phyloP scores from a whole-genome alignment of 2,797 vertebrate species.

The Leptoclinus maculatus region DNA sequence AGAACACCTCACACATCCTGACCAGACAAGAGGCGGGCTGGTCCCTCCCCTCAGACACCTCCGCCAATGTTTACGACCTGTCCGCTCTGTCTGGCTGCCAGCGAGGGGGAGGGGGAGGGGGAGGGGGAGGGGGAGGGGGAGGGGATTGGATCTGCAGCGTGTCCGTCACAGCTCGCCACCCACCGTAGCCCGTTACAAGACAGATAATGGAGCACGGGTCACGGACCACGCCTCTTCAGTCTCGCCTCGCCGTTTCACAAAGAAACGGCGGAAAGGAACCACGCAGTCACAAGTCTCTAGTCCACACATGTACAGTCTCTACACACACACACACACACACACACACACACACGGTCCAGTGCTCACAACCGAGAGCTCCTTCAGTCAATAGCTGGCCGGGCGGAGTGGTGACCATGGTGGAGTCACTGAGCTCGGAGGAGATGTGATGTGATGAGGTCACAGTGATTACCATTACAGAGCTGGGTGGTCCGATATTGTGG shows the following conservation, averaged over 20 bases:
- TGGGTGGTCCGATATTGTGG: slow-evolving; percentile 2
- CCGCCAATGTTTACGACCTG: slow-evolving; percentile 27
- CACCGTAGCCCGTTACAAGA: slow-evolving; percentile 39
- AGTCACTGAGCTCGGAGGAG: slow-evolving; percentile 13
- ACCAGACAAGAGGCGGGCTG: slow-evolving; percentile 25
- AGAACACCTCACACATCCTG: slow-evolving; percentile 21
- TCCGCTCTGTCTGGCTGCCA: slow-evolving; percentile 31
- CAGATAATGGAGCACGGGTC: slow-evolving; percentile 66
- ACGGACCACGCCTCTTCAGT: slow-evolving; percentile 53
- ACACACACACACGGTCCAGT: not conserved
- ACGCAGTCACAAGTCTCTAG: not conserved
- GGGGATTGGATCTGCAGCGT: slow-evolving; percentile 28
- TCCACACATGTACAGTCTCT: not conserved
- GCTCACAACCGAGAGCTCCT: slow-evolving; percentile 11
- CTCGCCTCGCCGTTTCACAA: slow-evolving; percentile 38
- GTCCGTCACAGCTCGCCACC: slow-evolving; percentile 60
- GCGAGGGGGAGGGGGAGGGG: not conserved
- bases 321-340: not conserved
- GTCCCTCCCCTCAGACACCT: not conserved
- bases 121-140: not conserved
- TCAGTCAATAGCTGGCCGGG: slow-evolving; percentile 39
- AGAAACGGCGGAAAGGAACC: slow-evolving; percentile 10
- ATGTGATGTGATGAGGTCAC: slow-evolving; percentile 37
- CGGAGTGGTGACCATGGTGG: slow-evolving; percentile 21
- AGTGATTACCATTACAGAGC: slow-evolving; percentile 1